phyloP scores from a whole-genome alignment of 2,113 vertebrate genomes.

The Aegotheles bennettii region DNA sequence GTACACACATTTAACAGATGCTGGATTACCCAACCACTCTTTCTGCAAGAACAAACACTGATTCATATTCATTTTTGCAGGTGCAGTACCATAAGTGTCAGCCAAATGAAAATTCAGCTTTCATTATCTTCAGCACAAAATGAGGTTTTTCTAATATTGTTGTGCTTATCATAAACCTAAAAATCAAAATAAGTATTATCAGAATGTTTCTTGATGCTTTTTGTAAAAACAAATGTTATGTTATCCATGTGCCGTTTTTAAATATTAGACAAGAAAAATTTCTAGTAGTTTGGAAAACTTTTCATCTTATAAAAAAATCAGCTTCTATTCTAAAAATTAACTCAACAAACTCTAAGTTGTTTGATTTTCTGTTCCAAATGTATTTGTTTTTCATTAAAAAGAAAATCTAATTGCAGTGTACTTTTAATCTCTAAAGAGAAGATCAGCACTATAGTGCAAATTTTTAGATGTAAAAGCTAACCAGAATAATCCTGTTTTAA shows the following conservation, averaged over 20 bases:
- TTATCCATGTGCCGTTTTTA: neutral
- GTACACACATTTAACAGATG: neutral
- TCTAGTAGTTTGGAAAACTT: neutral
- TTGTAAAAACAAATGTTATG: neutral
- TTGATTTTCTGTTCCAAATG: neutral
- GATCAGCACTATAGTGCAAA: neutral
- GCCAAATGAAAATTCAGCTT: neutral
- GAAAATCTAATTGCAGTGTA: neutral
- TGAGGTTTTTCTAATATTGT: neutral
- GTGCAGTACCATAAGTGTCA: neutral
- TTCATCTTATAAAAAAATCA: neutral
- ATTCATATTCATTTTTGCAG: neutral
- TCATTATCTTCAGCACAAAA: neutral
- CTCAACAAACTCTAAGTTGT: accelerated
- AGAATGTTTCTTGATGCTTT: neutral
- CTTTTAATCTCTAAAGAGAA: neutral
- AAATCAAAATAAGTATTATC: neutral
- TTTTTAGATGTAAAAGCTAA: neutral
- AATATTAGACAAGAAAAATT: neutral
- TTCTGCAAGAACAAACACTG: neutral
- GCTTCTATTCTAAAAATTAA: neutral
- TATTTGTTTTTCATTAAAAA: neutral
- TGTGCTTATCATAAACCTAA: neutral
- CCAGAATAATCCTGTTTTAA: neutral
- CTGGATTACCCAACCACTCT: neutral